Conservation (phyloP, 2,113 vertebrate genomes). For the Myanophis thanlyinensis region DNA sequence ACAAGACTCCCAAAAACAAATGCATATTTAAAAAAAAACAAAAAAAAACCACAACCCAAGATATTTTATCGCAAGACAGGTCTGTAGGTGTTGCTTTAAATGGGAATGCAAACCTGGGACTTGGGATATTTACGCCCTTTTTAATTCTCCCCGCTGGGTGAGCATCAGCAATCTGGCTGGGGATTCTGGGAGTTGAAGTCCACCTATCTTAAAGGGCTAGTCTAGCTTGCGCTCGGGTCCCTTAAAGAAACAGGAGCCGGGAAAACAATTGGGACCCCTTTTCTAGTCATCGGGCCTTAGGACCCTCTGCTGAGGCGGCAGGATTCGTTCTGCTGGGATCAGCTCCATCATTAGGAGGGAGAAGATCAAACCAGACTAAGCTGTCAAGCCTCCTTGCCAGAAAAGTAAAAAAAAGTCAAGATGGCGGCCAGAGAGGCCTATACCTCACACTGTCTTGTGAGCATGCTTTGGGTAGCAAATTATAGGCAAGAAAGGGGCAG, state of each 20-base stretch:
- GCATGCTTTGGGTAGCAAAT: background rate
- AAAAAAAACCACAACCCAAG: no score
- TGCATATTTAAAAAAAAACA: no score
- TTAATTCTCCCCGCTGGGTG: background rate
- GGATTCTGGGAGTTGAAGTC: background rate
- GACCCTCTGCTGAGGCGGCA: background rate
- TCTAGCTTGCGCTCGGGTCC: background rate
- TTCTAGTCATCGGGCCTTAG: background rate
- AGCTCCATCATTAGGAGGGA: background rate
- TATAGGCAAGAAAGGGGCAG: background rate
- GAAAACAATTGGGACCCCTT: background rate
- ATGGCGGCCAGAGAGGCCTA: background rate
- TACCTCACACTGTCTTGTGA: background rate
- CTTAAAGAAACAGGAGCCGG: background rate
- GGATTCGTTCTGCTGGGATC: background rate
- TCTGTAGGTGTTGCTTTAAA: background rate
- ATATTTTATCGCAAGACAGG: background rate
- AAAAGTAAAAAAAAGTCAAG: background rate
- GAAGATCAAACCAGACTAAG: background rate
- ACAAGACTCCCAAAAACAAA: background rate
- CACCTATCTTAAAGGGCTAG: background rate
- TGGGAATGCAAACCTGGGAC: background rate
- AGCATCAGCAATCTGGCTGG: background rate
- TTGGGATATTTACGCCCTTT: background rate
- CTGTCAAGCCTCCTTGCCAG: background rate